phyloP scores from a whole-genome alignment of 2,113 vertebrate genomes.

The Rhinoptilus africanus region DNA sequence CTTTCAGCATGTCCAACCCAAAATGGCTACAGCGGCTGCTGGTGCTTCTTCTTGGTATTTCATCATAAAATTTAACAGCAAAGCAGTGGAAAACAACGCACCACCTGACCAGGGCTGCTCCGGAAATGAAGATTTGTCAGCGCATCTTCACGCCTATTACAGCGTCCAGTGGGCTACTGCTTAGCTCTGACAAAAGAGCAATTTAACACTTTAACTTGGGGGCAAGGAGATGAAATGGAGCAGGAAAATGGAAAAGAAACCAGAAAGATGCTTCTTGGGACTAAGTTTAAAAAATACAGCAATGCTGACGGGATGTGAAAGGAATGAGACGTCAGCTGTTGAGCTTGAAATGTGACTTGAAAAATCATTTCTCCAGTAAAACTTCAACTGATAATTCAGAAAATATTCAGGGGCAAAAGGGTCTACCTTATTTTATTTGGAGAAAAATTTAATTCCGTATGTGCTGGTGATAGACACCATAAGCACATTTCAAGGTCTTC shows the following conservation, averaged over 20 bases:
- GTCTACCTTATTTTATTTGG: background rate
- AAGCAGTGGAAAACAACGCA: background rate
- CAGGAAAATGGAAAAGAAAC: background rate
- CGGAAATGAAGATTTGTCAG: background rate
- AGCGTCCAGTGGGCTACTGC: background rate
- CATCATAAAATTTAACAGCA: background rate
- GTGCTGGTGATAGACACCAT: background rate
- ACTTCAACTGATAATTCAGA: background rate
- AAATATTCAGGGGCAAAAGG: background rate
- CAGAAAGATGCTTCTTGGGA: background rate
- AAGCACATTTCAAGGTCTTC: conserved; percentile 8
- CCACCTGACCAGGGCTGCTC: background rate
- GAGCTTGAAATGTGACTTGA: background rate
- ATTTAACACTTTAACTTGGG: conserved; percentile 33
- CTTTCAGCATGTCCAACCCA: background rate
- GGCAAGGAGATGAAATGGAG: background rate
- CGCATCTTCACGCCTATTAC: background rate
- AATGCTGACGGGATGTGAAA: rapidly evolving
- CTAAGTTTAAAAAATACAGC: background rate
- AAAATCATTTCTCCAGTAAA: background rate
- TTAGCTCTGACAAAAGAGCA: conserved; percentile 9
- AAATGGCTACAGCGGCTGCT: background rate
- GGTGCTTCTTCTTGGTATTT: background rate
- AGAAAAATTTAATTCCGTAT: background rate
- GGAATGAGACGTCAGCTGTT: background rate